Percentiles rank a stretch among this genome's conserved stretches.
Conservation (phyloP, 1,140 invertebrate species). For the Cyrtorhinus lividipennis region DNA sequence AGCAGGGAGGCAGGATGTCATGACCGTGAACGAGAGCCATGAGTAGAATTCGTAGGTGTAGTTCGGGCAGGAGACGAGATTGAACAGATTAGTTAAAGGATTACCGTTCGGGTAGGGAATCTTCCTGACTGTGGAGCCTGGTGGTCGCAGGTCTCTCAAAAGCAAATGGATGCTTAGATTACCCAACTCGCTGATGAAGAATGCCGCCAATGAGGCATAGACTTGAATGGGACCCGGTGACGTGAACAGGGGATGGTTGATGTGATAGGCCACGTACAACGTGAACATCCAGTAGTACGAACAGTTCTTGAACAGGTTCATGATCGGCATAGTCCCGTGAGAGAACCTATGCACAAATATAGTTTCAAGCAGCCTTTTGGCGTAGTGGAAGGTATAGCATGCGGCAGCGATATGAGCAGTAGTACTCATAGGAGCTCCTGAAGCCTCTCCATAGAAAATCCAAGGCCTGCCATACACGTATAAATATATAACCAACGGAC, state of each 20-base stretch:
- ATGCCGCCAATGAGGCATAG: conserved; percentile 54
- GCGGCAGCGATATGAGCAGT: conserved; percentile 50
- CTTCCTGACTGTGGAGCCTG: conserved; percentile 74
- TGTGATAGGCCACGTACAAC: conserved; percentile 88
- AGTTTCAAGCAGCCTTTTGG: conserved; percentile 87
- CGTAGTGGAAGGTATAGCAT: conserved; percentile 86
- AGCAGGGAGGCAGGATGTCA: conserved; percentile 84
- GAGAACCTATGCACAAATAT: conserved; percentile 96
- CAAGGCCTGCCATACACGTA: conserved; percentile 79
- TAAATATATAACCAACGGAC: conserved; percentile 82
- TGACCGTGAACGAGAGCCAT: conserved; percentile 87
- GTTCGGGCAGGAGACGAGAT: conserved; percentile 93
- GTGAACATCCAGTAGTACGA: conserved; percentile 97
- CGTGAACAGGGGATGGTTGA: conserved; percentile 93
- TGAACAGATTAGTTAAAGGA: conserved; percentile 78
- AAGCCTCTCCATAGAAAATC: conserved; percentile 68
- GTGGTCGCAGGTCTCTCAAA: conserved; percentile 79
- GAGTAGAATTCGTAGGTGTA: conserved; percentile 93
- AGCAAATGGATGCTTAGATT: conserved; percentile 90
- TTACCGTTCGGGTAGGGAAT: conserved; percentile 83
- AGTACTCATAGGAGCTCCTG: conserved; percentile 30
- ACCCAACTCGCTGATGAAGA: conserved; percentile 78
- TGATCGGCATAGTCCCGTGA: conserved; percentile 92
- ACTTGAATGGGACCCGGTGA: conserved; percentile 54
- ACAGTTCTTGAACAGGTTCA: conserved; percentile 96